Conservation (phyloP, 2,113 vertebrate genomes). For the Xiphophorus maculatus region DNA sequence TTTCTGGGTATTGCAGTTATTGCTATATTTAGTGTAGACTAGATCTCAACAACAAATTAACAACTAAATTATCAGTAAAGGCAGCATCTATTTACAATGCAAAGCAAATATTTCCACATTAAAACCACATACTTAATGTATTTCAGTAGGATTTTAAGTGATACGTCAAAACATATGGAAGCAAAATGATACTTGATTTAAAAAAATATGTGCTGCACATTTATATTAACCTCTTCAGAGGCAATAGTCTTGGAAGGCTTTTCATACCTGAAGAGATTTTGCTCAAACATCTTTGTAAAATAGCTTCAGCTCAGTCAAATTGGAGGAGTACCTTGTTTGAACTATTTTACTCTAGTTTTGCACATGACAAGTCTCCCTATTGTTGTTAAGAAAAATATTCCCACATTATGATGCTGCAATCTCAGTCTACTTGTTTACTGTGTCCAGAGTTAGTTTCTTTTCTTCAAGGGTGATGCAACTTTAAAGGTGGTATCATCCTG, state of each 20-base stretch:
- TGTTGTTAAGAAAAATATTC: no score
- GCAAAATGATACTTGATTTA: not conserved
- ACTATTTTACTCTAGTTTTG: not conserved
- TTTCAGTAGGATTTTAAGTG: not conserved
- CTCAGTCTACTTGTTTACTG: not conserved
- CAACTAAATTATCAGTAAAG: not conserved
- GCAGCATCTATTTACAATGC: not conserved
- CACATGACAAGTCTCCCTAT: no score
- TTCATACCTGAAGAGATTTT: no score
- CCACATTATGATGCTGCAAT: not conserved
- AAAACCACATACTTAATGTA: not conserved
- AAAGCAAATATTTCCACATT: not conserved
- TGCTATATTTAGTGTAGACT: not conserved
- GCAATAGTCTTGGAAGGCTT: no score
- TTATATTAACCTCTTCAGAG: not conserved
- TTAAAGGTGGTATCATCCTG: no score
- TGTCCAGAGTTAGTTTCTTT: not conserved
- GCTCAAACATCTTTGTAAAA: no score
- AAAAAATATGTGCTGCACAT: not conserved
- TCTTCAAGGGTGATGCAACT: not conserved
- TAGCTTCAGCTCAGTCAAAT: no score
- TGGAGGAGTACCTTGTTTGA: not conserved
- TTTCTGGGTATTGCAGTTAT: not conserved
- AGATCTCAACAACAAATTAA: not conserved
- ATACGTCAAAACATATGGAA: not conserved